Base-by-base conservation (phyloP, 37 sponge, comb jelly and placozoan species). In the Crambe crambe region DNA sequence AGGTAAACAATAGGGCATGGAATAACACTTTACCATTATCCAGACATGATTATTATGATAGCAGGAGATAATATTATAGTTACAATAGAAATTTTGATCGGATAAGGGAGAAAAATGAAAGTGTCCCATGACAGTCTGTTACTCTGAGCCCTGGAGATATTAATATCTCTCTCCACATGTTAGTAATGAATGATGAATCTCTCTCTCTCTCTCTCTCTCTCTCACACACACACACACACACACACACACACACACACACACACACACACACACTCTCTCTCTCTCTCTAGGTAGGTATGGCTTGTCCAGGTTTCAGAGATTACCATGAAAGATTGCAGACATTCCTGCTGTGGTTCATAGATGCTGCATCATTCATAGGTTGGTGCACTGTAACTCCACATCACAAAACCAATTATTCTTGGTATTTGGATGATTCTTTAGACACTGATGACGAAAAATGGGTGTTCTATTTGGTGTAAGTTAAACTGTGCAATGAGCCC, bases 311-410 rank as follows among this genome's bases (percentile, higher is more conserved):
- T 31, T 89, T 94, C 71, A 58, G 30, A n/a, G 69, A 73, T 17
- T 94, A 87, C 62, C 88, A 91, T 37, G 69, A 62, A 5, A 54
- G 86, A 32, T 82, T 95, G 25, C 87, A 81, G 60, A 82, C 81
- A 0, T 94, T 97, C 65, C 72, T 97, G 0, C 70, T 97, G 22
- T 97, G 97, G 97, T 97, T 86, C 72, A 76, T 97, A 21, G 97
- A 97, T 64, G 92, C 89, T 31, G 84, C 95, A 23, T 90, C 92
- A 3, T 97, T 80, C 73, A 94, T 94, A 37, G 97, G 94, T 91
- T 37, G 72, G 87, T 67, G 58, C 21, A n/a, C n/a, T n/a, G n/a
- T n/a, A n/a, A n/a, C n/a, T n/a, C n/a, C n/a, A n/a, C 63, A 34
- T 20, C 39, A 10, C 21, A 36, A 32, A 18, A 68, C 69, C 31